Evolutionary conservation across 2,113 vertebrate genomes (phyloP).

Genomic region (Tylochromis polylepis): DNA sequence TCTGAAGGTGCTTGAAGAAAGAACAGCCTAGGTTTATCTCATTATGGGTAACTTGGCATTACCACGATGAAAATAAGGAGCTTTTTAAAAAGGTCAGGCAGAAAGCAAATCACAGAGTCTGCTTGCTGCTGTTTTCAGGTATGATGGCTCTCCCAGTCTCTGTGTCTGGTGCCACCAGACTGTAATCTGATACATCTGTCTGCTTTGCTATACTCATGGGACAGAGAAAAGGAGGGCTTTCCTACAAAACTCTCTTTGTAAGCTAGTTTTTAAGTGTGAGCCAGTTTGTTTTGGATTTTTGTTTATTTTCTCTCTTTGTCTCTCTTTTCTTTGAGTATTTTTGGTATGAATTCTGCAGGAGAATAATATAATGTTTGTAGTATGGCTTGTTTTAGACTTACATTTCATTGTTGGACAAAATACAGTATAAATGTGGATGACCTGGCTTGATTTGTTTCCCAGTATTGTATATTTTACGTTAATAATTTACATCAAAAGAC

Average conservation of each 20-base stretch:
- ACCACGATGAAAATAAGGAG: constrained; percentile 19
- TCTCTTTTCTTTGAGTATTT: neutral
- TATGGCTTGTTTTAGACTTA: neutral
- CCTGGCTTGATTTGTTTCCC: neutral
- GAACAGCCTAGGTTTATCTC: constrained; percentile 46
- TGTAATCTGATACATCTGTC: constrained; percentile 31
- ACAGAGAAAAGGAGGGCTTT: neutral
- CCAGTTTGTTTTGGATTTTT: neutral
- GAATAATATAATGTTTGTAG: neutral
- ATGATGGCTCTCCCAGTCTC: constrained; percentile 18
- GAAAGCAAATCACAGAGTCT: constrained; percentile 41
- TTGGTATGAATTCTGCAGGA: neutral
- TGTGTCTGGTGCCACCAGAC: constrained; percentile 38
- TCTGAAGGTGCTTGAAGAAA: constrained; percentile 8
- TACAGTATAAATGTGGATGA: neutral
- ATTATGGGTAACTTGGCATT: constrained; percentile 39
- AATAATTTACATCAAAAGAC: neutral
- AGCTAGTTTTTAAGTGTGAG: neutral
- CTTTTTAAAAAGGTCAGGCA: constrained; percentile 55
- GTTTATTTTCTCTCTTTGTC: neutral
- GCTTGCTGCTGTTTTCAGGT: constrained; percentile 30
- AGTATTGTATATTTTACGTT: neutral
- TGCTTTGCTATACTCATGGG: constrained; percentile 46
- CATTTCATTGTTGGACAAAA: too few relatives aligned
- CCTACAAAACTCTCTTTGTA: neutral